Percentiles rank a stretch among this genome's conserved stretches.
phyloP scores from a whole-genome alignment of 64 coral and sea anemone genomes.

The Dendronephthya gigantea region DNA sequence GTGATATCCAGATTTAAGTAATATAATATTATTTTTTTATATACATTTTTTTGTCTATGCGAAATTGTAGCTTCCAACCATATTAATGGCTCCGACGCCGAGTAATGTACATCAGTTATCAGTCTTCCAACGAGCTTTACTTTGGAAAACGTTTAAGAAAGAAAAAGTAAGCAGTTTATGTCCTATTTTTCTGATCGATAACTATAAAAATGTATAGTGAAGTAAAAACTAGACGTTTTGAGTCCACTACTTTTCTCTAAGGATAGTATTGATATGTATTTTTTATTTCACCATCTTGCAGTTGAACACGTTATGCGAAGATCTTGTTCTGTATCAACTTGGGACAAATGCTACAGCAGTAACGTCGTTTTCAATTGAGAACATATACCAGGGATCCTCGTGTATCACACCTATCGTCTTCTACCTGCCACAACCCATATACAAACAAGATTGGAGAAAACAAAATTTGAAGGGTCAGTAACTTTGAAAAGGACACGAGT shows the following conservation, averaged over 20 bases:
- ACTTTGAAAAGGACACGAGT: not conserved
- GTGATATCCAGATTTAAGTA: not conserved
- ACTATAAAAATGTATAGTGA: not conserved
- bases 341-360: slow-evolving; percentile 54
- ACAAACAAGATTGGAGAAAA: not conserved
- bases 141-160: slow-evolving; percentile 76
- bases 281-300: slow-evolving; percentile 10
- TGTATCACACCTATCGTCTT: slow-evolving; percentile 55
- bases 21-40: too few species aligned
- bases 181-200: not conserved
- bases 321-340: slow-evolving; percentile 75
- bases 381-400: slow-evolving; percentile 28
- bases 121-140: slow-evolving; percentile 78
- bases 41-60: not conserved
- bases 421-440: slow-evolving; percentile 26
- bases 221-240: not conserved
- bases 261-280: not conserved
- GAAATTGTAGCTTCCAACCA: slow-evolving; percentile 58
- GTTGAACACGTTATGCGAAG: slow-evolving; percentile 52
- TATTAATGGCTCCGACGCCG: slow-evolving; percentile 54
- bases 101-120: slow-evolving; percentile 48
- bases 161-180: slow-evolving; percentile 50
- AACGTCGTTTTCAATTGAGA: slow-evolving; percentile 48
- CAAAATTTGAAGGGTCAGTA: not conserved
- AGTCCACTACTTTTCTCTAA: not conserved